Conservation (phyloP, 2,113 vertebrate genomes). For the Glaucidium brasilianum region DNA sequence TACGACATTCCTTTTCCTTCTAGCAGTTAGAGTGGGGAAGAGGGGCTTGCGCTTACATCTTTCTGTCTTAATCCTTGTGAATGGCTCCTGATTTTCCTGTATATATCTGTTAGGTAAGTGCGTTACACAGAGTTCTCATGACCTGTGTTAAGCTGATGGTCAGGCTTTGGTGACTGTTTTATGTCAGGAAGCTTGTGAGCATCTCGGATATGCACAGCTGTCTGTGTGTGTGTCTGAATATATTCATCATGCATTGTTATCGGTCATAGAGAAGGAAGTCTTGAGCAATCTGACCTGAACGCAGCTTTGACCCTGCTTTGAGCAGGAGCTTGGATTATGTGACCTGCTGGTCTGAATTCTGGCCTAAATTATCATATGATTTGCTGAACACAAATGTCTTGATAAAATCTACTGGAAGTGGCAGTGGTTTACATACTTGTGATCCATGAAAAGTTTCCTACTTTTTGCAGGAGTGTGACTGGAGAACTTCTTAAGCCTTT, state of each 20-base stretch:
- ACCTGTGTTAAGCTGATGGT: not conserved
- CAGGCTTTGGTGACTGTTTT: not conserved
- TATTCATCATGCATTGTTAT: not conserved
- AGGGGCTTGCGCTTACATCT: not conserved
- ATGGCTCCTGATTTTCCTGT: not conserved
- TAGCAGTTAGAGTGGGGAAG: not conserved
- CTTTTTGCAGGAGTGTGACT: not conserved
- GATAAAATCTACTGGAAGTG: not conserved
- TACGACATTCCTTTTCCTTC: not conserved
- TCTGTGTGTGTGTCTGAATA: not conserved
- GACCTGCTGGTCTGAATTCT: not conserved
- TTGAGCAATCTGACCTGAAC: not conserved
- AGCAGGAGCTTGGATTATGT: not conserved
- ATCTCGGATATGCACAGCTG: not conserved
- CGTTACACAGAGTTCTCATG: not conserved
- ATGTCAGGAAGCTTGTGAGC: not conserved
- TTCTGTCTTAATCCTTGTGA: not conserved
- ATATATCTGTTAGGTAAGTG: not conserved
- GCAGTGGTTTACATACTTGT: accelerated
- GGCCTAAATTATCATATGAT: not conserved
- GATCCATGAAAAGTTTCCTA: not conserved
- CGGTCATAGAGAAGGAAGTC: not conserved
- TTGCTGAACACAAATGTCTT: not conserved
- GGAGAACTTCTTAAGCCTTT: not conserved
- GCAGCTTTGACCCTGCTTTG: not conserved